These are phyloP conservation scores for Discoglossus pictus DNA, from an alignment of 2,797 vertebrate species.

Conservation along the genomic window DNA sequence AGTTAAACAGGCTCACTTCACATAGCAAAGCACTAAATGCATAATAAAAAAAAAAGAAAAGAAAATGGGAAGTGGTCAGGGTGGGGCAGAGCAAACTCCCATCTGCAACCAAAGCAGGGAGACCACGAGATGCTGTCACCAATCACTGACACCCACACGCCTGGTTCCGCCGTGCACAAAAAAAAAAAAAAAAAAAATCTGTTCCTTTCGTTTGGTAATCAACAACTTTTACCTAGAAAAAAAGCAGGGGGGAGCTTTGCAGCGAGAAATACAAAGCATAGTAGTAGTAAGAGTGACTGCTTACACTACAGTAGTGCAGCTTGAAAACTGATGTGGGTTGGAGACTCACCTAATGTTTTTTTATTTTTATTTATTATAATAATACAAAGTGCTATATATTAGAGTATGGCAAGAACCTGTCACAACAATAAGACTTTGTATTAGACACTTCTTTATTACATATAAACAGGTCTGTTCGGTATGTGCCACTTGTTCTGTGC, in stretches of 20 bases:
- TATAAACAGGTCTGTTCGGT: no score
- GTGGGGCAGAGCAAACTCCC: constrained; percentile 73
- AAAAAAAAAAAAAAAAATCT: constrained; percentile 75
- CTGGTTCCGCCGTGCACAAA: constrained; percentile 67
- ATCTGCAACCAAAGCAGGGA: constrained; percentile 67
- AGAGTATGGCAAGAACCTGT: no score
- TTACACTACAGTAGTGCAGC: no score
- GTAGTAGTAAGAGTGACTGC: no score
- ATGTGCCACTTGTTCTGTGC: no score
- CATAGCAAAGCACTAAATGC: constrained; percentile 32
- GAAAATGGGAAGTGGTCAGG: constrained; percentile 81
- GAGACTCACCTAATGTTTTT: no score
- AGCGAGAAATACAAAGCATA: no score
- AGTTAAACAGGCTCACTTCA: constrained; percentile 58
- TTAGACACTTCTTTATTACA: no score
- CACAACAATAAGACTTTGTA: no score
- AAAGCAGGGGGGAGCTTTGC: constrained; percentile 57
- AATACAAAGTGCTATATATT: no score
- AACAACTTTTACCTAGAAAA: constrained; percentile 82
- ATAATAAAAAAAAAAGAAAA: constrained; percentile 25
- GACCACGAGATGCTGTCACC: constrained; percentile 64
- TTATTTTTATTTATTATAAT: no score
- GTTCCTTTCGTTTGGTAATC: constrained; percentile 75
- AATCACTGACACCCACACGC: constrained; percentile 79
- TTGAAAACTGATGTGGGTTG: no score